Base-by-base conservation (phyloP, 2,797 vertebrate genomes). In the Mallotus villosus region DNA sequence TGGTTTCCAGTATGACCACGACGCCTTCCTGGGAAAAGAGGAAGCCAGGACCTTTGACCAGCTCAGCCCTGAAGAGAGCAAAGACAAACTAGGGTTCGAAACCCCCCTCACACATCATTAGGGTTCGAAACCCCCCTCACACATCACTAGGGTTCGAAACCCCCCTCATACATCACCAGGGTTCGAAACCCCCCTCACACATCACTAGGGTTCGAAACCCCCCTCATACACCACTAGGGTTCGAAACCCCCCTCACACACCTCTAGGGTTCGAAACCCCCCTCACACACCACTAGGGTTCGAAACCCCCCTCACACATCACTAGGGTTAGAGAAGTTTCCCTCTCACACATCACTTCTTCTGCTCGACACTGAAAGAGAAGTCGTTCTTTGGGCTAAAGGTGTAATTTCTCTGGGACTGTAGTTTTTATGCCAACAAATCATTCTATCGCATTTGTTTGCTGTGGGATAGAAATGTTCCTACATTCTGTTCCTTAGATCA, bases 1-100 rank as follows among this genome's bases (percentile, higher is more conserved):
- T 0, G 86, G 91, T 75, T 96, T 87, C 87, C 92, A 94, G 75
- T 97, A 94, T 0, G 96, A 97, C 90, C 96, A 97, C 0, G 95
- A 97, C 74, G 96, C 96, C 67, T 97, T 97, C 68, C 88, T 97
- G 80, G 96, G 96, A 65, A 94, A 94, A 73, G 96, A 97, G 46
- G 95, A 95, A 61, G 91, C 96, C 60, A 95, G 95, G 86, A 95
- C 95, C 16, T 97, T 97, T 17, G 95, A 95, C 86, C 94, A 97
- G 83, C 92, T 97, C 64, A 95, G 87, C 37, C 92, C 95, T 0
- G 95, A 96, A 78, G 96, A 97, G 84, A 97, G 96, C 91, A 93
- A 94, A 85, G 91, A 90, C 11, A 92, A 90, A 63, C 75, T 97
- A 5, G 94, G 92, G 95, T 95, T 92, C 65, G 91, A 25, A 2